phyloP scores from a whole-genome alignment of 2,797 vertebrate genomes.

The Enteromius trimaculatus region DNA sequence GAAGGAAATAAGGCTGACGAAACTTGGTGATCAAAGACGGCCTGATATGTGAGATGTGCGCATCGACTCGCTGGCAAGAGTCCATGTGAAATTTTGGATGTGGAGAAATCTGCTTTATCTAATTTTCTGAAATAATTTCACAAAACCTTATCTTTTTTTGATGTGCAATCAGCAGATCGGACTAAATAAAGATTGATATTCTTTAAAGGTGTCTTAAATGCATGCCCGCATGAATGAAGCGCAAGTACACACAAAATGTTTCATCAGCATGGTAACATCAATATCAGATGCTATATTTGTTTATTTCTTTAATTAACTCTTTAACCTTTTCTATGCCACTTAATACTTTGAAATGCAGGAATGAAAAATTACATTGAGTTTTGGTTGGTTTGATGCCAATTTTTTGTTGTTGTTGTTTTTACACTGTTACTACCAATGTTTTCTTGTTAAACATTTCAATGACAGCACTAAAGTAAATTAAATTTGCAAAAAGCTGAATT shows the following conservation, averaged over 20 bases:
- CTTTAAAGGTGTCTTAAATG: neutral
- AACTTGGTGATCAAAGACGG: constrained; percentile 30
- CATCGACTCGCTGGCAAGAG: constrained; percentile 25
- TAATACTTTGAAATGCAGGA: neutral
- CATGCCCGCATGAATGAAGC: neutral
- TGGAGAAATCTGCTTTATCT: constrained; percentile 21
- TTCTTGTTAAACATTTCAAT: neutral
- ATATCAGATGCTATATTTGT: neutral
- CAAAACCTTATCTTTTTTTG: constrained; percentile 11
- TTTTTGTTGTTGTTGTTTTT: too few species aligned
- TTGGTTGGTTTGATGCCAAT: neutral
- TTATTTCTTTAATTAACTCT: neutral
- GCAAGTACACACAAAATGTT: neutral
- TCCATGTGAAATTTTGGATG: constrained; percentile 35
- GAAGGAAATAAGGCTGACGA: constrained; percentile 40
- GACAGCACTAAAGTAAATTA: neutral
- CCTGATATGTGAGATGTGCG: constrained; percentile 36
- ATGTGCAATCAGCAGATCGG: constrained; percentile 4
- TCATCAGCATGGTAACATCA: neutral
- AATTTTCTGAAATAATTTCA: constrained; percentile 34
- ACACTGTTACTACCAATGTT: neutral
- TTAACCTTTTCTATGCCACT: neutral
- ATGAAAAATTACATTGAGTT: neutral
- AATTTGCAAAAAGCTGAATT: neutral
- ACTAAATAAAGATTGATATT: neutral